These are phyloP conservation scores for Zoroaster sp. DNA, from an alignment of 53 echinoderm and acorn worm species.

Conservation along the genomic window DNA sequence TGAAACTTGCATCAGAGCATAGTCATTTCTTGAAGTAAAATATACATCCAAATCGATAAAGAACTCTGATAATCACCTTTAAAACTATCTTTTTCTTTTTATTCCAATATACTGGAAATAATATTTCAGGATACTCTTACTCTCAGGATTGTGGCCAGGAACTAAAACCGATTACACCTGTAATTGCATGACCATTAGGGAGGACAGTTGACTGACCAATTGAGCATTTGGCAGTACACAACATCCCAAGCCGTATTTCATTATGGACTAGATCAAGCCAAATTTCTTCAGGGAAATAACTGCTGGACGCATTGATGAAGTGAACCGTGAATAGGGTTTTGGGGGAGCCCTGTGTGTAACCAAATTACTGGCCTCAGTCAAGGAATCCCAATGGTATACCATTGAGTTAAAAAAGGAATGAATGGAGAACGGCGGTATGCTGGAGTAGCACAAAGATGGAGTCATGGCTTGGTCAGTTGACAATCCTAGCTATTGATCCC, in stretches of 20 bases:
- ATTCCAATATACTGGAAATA: too few relatives aligned
- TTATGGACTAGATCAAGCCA: neutral
- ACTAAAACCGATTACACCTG: neutral
- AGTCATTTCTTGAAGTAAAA: too few relatives aligned
- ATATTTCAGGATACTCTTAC: neutral
- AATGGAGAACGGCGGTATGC: neutral
- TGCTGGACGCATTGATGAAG: neutral
- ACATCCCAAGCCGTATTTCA: neutral
- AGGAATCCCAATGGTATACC: neutral
- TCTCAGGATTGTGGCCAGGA: neutral
- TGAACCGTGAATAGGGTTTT: neutral
- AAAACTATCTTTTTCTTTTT: too few relatives aligned
- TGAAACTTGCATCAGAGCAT: too few relatives aligned
- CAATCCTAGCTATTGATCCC: neutral
- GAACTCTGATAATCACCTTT: too few relatives aligned
- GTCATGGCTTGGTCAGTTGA: neutral
- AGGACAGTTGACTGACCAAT: slow-evolving; percentile 7
- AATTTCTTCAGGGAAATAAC: slow-evolving; percentile 24
- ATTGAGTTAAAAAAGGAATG: neutral
- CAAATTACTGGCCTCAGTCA: neutral
- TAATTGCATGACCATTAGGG: neutral
- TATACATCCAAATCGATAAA: too few relatives aligned
- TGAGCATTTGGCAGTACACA: neutral
- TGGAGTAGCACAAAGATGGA: neutral
- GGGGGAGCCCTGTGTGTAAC: neutral